These are phyloP conservation scores for Dynastes grantii DNA, from an alignment of 2,888 invertebrate species.

Conservation along the genomic window DNA sequence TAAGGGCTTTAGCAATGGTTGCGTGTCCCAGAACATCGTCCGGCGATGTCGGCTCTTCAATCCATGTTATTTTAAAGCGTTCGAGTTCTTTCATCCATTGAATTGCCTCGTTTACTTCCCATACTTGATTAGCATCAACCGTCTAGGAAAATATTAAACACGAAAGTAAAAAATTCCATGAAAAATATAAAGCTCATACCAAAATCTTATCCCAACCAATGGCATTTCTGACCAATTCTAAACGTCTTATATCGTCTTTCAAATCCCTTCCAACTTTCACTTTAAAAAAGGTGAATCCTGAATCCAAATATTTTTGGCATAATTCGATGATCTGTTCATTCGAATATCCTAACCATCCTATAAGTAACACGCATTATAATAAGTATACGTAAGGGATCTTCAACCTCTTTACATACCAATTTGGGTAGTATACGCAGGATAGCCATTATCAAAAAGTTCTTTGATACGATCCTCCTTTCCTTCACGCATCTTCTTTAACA, in stretches of 20 bases:
- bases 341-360: conserved; percentile 91
- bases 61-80: conserved; percentile 86
- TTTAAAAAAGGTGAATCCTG: conserved; percentile 89
- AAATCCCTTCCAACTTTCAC: conserved; percentile 90
- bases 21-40: conserved; percentile 93
- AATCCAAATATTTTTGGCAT: conserved; percentile 80
- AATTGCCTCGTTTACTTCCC: conserved; percentile 90
- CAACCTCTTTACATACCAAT: conserved; percentile 73
- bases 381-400: no score
- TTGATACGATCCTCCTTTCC: conserved; percentile 79
- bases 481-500: conserved; percentile 75
- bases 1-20: conserved; percentile 81
- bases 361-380: conserved; percentile 68
- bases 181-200: conserved; percentile 70
- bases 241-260: conserved; percentile 83
- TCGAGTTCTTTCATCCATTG: conserved; percentile 87
- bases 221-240: conserved; percentile 80
- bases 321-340: conserved; percentile 81
- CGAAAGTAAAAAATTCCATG: not conserved
- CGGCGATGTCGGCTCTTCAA: conserved; percentile 94
- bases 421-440: conserved; percentile 92
- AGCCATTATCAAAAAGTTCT: conserved; percentile 78
- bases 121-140: conserved; percentile 92
- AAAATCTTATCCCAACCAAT: conserved; percentile 85
- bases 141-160: conserved; percentile 72